Base-by-base conservation (phyloP, 2,113 vertebrate genomes). In the Periophthalmodon schlosseri region DNA sequence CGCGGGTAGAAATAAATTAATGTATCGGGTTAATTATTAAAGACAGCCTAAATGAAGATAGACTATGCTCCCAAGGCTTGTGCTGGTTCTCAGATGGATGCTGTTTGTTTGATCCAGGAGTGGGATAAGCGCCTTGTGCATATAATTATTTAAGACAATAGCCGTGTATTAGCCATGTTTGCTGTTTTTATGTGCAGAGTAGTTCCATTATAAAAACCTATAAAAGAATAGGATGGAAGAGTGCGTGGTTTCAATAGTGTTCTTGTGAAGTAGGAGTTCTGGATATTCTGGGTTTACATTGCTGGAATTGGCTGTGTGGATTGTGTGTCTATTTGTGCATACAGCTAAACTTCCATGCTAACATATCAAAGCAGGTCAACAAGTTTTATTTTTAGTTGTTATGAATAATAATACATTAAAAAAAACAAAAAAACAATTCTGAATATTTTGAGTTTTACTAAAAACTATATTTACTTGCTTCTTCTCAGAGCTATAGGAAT, bases 21-120 rank as follows among this genome's bases (percentile, higher is more conserved):
- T 83, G 84, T 71, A 84, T 80, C 39, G 65, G 76, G 85, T 92
- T 93, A 89, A 94, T 91, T 90, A 92, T 91, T 93, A 84, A 93
- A 92, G 84, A 87, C 87, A 84, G 88, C 90, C 82, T 86, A 87
- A 93, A 90, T 65, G 86, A 89, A 89, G 84, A 87, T 77, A 90
- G 87, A 21, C 63, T 72, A 86, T 91, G 80, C 86, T 90, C 88
- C 74, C 77, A 81, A 84, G 89, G 63, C 76, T 74, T 36, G 39
- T 34, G 66, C 69, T 33, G 12, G 77, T 85, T 81, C 70, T 75
- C 36, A 23, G 60, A 87, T 85, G 76, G 86, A 21, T 85, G 73
- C 81, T 84, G 78, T 87, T 89, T 89, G 74, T 84, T 85, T 86
- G 76, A 74, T 74, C 71, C 84, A 60, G 70, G 68, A 77, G 73